Percentiles rank a stretch among this genome's conserved stretches.
phyloP scores from a whole-genome alignment of 2,113 vertebrate genomes.

The Stomatorhinus ivindoensis region DNA sequence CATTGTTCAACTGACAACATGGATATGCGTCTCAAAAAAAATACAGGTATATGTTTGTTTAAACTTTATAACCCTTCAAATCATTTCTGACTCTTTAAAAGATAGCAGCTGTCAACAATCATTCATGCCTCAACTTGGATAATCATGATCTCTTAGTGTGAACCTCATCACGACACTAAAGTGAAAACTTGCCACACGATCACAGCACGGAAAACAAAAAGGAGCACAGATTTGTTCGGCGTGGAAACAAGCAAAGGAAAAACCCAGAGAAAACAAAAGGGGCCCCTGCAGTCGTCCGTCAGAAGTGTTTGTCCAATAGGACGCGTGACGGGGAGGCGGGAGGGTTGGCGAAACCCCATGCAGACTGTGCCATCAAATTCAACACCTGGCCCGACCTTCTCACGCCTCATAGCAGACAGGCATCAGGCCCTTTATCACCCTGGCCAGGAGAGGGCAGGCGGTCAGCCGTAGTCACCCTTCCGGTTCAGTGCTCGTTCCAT shows the following conservation, averaged over 20 bases:
- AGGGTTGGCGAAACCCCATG: neutral
- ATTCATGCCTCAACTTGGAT: neutral
- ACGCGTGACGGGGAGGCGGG: neutral
- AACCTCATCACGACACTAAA: neutral
- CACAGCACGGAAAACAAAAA: neutral
- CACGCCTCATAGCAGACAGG: neutral
- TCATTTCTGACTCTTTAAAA: neutral
- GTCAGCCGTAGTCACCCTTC: neutral
- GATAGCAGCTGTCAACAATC: neutral
- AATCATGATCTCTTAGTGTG: neutral
- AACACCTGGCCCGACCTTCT: neutral
- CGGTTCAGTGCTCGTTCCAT: neutral
- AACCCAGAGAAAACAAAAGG: neutral
- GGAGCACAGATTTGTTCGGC: neutral
- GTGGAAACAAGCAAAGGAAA: neutral
- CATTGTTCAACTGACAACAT: neutral
- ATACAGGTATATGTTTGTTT: neutral
- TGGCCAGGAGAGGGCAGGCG: neutral
- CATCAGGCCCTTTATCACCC: neutral
- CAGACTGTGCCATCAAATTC: neutral
- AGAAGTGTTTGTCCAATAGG: neutral
- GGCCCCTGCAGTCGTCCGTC: neutral
- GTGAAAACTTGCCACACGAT: neutral
- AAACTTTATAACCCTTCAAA: neutral
- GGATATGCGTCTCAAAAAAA: neutral